Evolutionary conservation across 1,140 invertebrate species (phyloP).

Genomic region (Lithobius niger): DNA sequence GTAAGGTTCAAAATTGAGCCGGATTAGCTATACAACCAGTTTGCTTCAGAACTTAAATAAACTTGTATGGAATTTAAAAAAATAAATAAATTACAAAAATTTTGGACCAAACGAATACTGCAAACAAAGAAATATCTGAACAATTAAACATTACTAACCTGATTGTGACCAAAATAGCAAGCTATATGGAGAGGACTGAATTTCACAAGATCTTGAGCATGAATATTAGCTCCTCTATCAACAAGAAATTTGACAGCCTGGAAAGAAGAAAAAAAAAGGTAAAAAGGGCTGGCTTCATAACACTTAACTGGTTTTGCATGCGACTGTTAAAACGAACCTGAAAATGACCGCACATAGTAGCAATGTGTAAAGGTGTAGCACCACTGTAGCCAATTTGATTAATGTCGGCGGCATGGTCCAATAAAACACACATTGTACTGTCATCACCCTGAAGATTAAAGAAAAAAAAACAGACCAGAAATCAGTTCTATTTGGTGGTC

Average conservation of each 20-base stretch:
- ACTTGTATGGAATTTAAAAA: too few species aligned
- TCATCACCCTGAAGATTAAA: slow-evolving; percentile 29
- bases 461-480: not conserved
- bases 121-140: too few species aligned
- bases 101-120: too few species aligned
- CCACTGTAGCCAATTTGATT: slow-evolving; percentile 32
- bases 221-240: slow-evolving; percentile 31
- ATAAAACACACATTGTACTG: slow-evolving; percentile 29
- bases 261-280: not conserved
- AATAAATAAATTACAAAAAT: too few species aligned
- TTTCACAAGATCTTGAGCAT: slow-evolving; percentile 35
- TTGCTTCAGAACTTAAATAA: too few species aligned
- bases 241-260: slow-evolving; percentile 18
- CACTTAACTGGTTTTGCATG: too few species aligned
- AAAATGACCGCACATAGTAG: slow-evolving; percentile 35
- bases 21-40: too few species aligned
- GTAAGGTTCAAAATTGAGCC: too few species aligned
- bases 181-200: slow-evolving; percentile 38
- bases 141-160: slow-evolving; percentile 28
- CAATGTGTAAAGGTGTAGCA: slow-evolving; percentile 34
- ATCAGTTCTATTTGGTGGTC: not conserved
- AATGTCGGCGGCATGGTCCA: slow-evolving; percentile 30
- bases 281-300: slow-evolving; percentile 16
- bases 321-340: too few species aligned
- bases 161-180: slow-evolving; percentile 37